Evolutionary conservation across 2,113 vertebrate species (phyloP).

Genomic region (Dendropsophus ebraccatus): DNA sequence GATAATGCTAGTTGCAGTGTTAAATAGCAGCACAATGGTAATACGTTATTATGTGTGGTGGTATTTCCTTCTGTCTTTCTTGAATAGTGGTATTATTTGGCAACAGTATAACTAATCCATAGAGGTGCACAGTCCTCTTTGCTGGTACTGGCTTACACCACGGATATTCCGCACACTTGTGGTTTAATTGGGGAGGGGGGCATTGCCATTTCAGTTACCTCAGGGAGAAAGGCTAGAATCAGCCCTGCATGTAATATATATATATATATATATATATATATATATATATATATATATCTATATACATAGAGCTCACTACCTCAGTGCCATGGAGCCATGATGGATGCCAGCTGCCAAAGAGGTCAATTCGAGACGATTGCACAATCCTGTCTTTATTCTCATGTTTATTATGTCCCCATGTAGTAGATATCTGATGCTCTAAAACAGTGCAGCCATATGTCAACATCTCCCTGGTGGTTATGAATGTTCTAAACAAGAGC

Average conservation of each 20-base stretch:
- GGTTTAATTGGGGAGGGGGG: too few relatives aligned
- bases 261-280: not conserved
- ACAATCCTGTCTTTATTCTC: constrained; percentile 98
- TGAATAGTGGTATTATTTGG: too few relatives aligned
- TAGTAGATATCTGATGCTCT: constrained; percentile 90
- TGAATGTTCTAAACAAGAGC: constrained; percentile 97
- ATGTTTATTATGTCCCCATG: constrained; percentile 98
- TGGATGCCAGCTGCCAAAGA: constrained; percentile 84
- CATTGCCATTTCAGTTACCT: too few relatives aligned
- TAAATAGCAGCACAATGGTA: too few relatives aligned
- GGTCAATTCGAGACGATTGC: constrained; percentile 82
- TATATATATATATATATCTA: constrained; percentile 70
- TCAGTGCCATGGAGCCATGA: constrained; percentile 79
- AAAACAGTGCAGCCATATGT: constrained; percentile 93
- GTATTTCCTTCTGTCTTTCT: too few relatives aligned
- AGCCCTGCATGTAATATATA: not conserved
- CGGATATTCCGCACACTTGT: too few relatives aligned
- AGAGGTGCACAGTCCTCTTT: too few relatives aligned
- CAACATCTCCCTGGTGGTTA: constrained; percentile 99
- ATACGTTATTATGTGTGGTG: too few relatives aligned
- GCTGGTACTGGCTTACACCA: too few relatives aligned
- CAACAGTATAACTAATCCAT: too few relatives aligned
- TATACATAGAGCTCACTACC: constrained; percentile 78
- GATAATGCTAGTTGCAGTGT: too few relatives aligned
- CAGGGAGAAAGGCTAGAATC: too few relatives aligned